Evolutionary conservation across 2,888 invertebrate genomes (phyloP), one percentile per base, ranked within the genome.

Genomic region (Emesis furor): DNA sequence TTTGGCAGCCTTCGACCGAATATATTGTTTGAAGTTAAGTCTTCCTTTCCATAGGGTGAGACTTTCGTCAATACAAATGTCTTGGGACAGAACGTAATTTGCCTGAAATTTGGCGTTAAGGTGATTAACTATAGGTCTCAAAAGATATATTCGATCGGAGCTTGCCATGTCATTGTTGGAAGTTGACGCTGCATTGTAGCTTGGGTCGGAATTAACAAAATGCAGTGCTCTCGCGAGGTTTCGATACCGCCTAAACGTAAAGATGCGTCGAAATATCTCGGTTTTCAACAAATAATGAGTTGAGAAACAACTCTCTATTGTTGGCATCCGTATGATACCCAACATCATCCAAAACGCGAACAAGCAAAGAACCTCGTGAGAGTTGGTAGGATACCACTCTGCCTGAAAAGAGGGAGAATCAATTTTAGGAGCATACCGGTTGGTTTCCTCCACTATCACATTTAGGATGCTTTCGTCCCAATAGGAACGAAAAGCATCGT

Each of bases 1-100:
- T 17, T 73, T 78, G 0, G 86, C 68, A 71, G 84, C 69, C 68
- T 88, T 88, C 12, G 62, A 65, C 76, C 32, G 69, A 46, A 87
- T 87, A 72, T 78, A 82, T 62, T 88, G 84, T 42, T 76, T 83
- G 39, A 83, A 46, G 3, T 62, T 32, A 0, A 84, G 35, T 12
- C 71, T 71, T 12, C 84, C 86, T 55, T 86, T 86, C 84, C 86
- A 86, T 3, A 84, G 77, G 4, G 83, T 81, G 10, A 87, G 75
- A 39, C 78, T 82, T 76, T 86, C 86, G 46, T 89, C 87, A 1
- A 90, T 87, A 37, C 82, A 81, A 84, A 85, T 76, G 51, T 83
- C 42, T 72, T 78, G 69, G 10, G 8, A 12, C 10, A 67, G 55
- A 46, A 76, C 35, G 65, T 82, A 85, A 46, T 73, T 73, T 35